Evolutionary conservation across 1,140 invertebrate genomes (phyloP).

Genomic region (Hestina assimilis): DNA sequence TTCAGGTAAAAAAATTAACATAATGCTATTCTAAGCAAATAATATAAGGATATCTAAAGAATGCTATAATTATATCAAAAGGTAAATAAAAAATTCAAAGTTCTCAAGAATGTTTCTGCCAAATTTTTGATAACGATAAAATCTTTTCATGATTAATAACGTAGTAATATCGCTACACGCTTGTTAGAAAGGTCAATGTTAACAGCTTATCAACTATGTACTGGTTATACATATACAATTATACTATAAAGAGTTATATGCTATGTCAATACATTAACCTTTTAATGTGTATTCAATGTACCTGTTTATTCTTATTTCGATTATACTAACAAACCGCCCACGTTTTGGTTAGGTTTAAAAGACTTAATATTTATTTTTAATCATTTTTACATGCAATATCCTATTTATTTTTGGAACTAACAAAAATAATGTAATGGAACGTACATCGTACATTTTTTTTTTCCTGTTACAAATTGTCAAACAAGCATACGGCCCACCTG

Average conservation of each 20-base stretch:
- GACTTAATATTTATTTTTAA: too few species aligned
- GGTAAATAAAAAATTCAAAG: not conserved
- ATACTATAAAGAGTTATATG: not conserved
- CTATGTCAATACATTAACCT: not conserved
- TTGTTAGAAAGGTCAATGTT: slow-evolving; percentile 23
- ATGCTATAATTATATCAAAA: not conserved
- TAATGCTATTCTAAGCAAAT: too few species aligned
- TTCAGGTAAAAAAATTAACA: too few species aligned
- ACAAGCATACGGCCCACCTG: too few species aligned
- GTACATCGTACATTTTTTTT: too few species aligned
- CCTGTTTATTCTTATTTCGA: too few species aligned
- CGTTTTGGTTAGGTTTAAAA: too few species aligned
- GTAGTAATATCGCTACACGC: not conserved
- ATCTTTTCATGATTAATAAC: slow-evolving; percentile 15
- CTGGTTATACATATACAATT: not conserved
- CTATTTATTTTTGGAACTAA: too few species aligned
- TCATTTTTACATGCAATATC: too few species aligned
- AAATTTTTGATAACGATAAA: slow-evolving; percentile 6
- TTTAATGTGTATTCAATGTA: not conserved
- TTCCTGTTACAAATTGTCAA: too few species aligned
- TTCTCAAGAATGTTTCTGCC: not conserved
- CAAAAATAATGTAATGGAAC: too few species aligned
- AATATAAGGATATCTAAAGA: not conserved
- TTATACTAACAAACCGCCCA: too few species aligned
- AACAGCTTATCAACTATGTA: slow-evolving; percentile 19